Base-by-base conservation (phyloP, 2,797 vertebrate genomes). In the Lepus townsendii region DNA sequence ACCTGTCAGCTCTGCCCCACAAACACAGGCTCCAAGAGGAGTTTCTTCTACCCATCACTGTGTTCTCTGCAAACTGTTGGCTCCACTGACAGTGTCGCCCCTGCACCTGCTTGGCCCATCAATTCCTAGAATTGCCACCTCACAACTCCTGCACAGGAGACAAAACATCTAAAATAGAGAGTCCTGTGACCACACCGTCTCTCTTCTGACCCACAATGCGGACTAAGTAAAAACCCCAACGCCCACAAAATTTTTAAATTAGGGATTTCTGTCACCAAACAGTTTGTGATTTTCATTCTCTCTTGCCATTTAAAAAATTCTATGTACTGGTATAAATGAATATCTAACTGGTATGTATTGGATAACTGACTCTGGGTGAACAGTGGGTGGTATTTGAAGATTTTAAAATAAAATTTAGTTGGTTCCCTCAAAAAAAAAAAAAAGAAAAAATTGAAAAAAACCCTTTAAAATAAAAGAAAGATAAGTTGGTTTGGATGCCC, bases 221-320 rank as follows among this genome's bases (percentile, higher is more conserved):
- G 20, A 27, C 69, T 92, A 68, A 73, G 66, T 73, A 77, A 47
- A 92, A 86, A 86, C 4, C 38, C 57, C 63, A 47, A 80, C 63
- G n/a, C 52, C 69, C 42, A 66, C 32, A 3, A n/a, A 77, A 84
- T 94, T 85, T 88, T 83, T 63, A 93, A 90, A 71, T 77, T 65
- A 32, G 4, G 24, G 32, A 7, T 73, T 90, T 19, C 19, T 91
- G 4, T 3, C 35, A 7, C 52, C 85, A 65, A 92, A 47, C 73
- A 71, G 76, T 80, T 89, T 83, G 72, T 63, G 32, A 88, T 32
- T 86, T 82, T 83, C 65, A 69, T 84, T 94, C 42, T n/a, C 42
- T 26, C 42, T 52, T 89, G 19, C 1, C 19, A 17, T 60, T 87
- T 68, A 76, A 83, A 92, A 50, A 73, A 26, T 50, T 22, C 30